phyloP scores from a whole-genome alignment of 1,140 invertebrate species.

The Drosophila littoralis region DNA sequence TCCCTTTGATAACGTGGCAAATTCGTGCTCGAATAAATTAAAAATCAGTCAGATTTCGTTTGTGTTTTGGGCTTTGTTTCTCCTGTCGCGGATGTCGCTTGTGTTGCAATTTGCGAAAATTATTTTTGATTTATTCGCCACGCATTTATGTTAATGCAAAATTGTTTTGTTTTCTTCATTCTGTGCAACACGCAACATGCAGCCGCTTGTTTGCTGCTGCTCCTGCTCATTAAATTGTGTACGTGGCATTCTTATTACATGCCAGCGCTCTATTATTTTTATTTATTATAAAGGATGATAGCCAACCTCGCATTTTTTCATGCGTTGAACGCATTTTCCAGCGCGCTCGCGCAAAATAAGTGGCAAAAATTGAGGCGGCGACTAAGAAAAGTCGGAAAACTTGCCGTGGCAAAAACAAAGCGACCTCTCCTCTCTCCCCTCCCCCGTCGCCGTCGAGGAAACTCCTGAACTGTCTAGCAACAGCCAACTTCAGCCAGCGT shows the following conservation, averaged over 20 bases:
- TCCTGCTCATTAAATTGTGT: constrained; percentile 64
- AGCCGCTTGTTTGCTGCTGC: too few relatives aligned
- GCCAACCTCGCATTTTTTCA: constrained; percentile 10
- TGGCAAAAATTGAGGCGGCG: constrained; percentile 59
- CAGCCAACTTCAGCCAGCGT: constrained; percentile 56
- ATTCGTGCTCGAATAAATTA: constrained; percentile 79
- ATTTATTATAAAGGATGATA: constrained; percentile 46
- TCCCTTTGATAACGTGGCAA: constrained; percentile 70
- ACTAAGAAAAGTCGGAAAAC: constrained; percentile 45
- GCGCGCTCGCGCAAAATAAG: constrained; percentile 66
- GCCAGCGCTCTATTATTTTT: constrained; percentile 54
- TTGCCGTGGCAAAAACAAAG: constrained; percentile 60
- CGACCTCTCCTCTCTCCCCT: neutral
- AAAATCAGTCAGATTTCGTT: constrained; percentile 67
- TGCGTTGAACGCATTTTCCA: constrained; percentile 38
- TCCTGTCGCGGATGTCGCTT: constrained; percentile 12
- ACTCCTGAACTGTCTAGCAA: constrained; percentile 17
- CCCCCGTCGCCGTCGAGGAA: neutral
- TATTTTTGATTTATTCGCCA: constrained; percentile 73
- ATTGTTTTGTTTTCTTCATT: constrained; percentile 48
- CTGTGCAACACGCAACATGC: constrained; percentile 2
- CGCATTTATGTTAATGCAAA: constrained; percentile 71
- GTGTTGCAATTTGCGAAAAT: constrained; percentile 66
- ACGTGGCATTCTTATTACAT: constrained; percentile 60
- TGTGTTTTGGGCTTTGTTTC: constrained; percentile 33